A percentile compares a stretch with the other conserved stretches of the same genome.
Evolutionary conservation across 2,797 vertebrate genomes (phyloP).

Genomic region (Delichon dasypus): DNA sequence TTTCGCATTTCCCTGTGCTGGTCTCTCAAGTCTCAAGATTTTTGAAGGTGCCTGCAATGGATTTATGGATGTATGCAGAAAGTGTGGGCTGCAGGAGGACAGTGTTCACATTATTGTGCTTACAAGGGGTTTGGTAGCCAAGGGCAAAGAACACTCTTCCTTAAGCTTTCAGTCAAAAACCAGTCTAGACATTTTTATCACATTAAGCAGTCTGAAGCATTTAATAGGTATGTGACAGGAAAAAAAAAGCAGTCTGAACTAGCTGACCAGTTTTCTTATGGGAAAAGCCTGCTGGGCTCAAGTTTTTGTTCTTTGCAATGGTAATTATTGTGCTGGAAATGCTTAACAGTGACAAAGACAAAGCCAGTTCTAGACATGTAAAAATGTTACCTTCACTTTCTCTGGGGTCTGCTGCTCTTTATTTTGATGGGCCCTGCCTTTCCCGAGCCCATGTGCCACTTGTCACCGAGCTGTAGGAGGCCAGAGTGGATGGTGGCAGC

Average conservation of each 20-base stretch:
- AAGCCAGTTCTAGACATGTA: neutral
- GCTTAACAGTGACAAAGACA: neutral
- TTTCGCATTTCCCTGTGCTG: neutral
- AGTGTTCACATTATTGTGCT: neutral
- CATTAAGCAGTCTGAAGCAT: conserved; percentile 45
- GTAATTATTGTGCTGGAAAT: neutral
- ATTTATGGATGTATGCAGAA: neutral
- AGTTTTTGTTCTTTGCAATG: neutral
- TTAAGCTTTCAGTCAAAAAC: conserved; percentile 27
- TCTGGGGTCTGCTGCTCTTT: fast-evolving
- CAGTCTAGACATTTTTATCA: conserved; percentile 51
- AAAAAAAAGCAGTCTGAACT: conserved; percentile 31
- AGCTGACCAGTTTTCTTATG: conserved; percentile 30
- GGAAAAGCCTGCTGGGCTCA: neutral
- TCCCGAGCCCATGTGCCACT: neutral
- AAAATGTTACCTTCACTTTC: neutral
- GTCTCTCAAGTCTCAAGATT: neutral
- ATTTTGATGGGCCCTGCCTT: neutral
- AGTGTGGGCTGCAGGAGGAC: neutral
- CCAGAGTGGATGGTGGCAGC: neutral
- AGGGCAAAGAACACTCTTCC: conserved; percentile 54
- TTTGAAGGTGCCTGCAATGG: neutral
- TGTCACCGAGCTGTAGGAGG: neutral
- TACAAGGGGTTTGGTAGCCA: conserved; percentile 43
- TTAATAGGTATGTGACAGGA: conserved; percentile 49